These are phyloP conservation scores for Lepidurus packardi DNA, from an alignment of 1,140 invertebrate genomes.

Conservation along the genomic window DNA sequence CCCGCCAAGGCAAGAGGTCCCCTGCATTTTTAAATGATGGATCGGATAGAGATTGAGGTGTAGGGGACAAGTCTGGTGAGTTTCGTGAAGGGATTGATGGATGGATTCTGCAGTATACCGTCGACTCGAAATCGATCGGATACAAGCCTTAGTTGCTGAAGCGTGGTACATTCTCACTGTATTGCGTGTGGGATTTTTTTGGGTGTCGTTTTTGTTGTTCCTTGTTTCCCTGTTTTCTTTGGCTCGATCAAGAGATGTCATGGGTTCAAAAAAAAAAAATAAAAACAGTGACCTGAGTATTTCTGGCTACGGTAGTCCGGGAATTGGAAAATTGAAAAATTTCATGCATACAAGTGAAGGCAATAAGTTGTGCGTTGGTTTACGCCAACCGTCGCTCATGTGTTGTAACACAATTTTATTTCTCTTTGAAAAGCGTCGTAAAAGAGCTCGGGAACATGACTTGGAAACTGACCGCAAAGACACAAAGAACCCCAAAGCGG, in stretches of 20 bases:
- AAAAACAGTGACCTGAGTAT: not conserved
- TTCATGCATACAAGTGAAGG: not conserved
- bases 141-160: too few relatives aligned
- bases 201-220: not conserved
- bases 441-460: not conserved
- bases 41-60: not conserved
- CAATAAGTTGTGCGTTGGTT: constrained; percentile 6
- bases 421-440: not conserved
- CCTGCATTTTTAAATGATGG: not conserved
- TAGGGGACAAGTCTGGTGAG: constrained; percentile 4
- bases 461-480: not conserved
- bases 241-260: not conserved
- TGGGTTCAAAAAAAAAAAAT: not conserved
- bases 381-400: not conserved
- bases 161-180: too few relatives aligned
- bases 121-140: too few relatives aligned
- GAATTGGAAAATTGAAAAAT: not conserved
- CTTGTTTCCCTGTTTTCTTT: not conserved
- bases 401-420: not conserved
- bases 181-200: constrained; percentile 18
- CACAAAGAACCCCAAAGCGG: too few relatives aligned
- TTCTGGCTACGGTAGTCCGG: not conserved
- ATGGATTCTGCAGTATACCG: not conserved
- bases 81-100: constrained; percentile 9
- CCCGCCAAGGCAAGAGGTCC: not conserved